Conservation (phyloP, 2,797 vertebrate genomes). For the Macropus fuliginosus region DNA sequence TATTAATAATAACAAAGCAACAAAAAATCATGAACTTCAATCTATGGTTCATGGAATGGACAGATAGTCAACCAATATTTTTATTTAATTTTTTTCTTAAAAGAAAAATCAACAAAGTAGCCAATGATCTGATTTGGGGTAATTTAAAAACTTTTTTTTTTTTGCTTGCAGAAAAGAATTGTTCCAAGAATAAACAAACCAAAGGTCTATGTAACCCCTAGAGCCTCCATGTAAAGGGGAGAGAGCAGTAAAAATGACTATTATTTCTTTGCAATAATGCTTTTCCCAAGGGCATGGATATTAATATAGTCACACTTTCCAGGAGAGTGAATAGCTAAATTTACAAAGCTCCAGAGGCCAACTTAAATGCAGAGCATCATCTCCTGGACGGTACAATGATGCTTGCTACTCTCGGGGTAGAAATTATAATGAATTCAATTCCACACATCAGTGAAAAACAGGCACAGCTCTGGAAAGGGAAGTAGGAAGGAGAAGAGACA, state of each 20-base stretch:
- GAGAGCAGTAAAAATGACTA: neutral
- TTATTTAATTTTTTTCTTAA: neutral
- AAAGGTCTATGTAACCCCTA: slow-evolving; percentile 5
- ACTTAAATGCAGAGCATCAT: slow-evolving; percentile 35
- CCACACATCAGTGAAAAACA: neutral
- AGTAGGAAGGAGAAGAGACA: neutral
- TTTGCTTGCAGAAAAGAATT: slow-evolving; percentile 50
- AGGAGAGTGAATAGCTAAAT: slow-evolving; percentile 51
- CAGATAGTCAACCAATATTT: slow-evolving; percentile 9
- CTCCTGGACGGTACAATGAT: slow-evolving; percentile 1
- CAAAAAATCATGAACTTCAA: neutral
- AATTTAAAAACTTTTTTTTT: slow-evolving; percentile 38
- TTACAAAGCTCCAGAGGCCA: slow-evolving; percentile 25
- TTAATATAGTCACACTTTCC: slow-evolving; percentile 49
- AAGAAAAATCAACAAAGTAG: slow-evolving; percentile 47
- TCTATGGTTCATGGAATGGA: neutral
- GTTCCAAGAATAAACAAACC: slow-evolving; percentile 36
- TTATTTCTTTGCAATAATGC: slow-evolving; percentile 48
- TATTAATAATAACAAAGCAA: neutral
- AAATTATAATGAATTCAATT: neutral
- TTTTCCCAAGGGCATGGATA: slow-evolving; percentile 61
- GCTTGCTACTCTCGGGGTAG: neutral
- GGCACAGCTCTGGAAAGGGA: neutral
- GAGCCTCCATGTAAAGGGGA: slow-evolving; percentile 24
- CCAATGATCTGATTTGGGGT: slow-evolving; percentile 29